Conservation (phyloP, 2,888 invertebrate species). For the Andrena minutula region DNA sequence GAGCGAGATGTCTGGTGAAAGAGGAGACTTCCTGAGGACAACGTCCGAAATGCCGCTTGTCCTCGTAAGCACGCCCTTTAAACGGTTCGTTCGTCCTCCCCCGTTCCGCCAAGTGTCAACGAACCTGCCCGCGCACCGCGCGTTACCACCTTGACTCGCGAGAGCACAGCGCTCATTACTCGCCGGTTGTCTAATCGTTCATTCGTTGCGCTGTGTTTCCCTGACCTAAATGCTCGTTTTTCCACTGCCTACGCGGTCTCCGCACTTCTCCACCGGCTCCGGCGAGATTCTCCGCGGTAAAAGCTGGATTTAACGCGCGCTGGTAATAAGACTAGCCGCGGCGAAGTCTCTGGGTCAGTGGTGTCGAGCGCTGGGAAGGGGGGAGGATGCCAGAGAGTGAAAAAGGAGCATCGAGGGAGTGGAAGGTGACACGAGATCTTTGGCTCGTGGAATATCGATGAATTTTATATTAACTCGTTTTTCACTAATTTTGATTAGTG, state of each 20-base stretch:
- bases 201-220: constrained; percentile 69
- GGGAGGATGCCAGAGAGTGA: neutral
- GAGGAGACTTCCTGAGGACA: constrained; percentile 18
- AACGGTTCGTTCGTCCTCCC: constrained; percentile 11
- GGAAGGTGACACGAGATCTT: neutral
- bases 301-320: constrained; percentile 38
- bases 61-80: constrained; percentile 30
- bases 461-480: too few species aligned
- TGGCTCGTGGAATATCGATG: neutral
- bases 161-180: constrained; percentile 45
- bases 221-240: constrained; percentile 71
- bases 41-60: constrained; percentile 33
- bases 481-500: too few species aligned
- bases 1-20: neutral
- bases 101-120: constrained; percentile 47
- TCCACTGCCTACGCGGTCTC: constrained; percentile 48
- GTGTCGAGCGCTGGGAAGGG: neutral
- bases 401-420: neutral
- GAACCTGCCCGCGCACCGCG: constrained; percentile 45
- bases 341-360: constrained; percentile 3
- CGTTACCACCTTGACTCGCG: constrained; percentile 68
- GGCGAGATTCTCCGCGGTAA: constrained; percentile 45
- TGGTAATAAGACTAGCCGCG: constrained; percentile 1
- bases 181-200: constrained; percentile 62
- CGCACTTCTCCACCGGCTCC: constrained; percentile 1